A percentile compares a stretch with the other conserved stretches of the same genome.
Evolutionary conservation across 92 coral and sea anemone species (phyloP).

Genomic region (Muricea muricata): DNA sequence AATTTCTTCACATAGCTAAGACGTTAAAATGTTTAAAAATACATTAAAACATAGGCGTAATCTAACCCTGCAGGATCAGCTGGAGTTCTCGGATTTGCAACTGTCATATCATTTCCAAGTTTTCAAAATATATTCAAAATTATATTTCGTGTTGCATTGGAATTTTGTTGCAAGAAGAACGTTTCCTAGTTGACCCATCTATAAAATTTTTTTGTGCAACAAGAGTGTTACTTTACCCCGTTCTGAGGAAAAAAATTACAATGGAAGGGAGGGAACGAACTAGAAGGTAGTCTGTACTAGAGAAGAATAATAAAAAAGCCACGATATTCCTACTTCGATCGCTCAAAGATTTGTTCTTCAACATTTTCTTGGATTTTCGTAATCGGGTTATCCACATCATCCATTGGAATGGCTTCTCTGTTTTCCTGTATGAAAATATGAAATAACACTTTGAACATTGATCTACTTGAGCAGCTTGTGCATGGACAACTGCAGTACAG

Average conservation of each 20-base stretch:
- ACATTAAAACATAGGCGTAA: not conserved
- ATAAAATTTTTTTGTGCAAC: no score
- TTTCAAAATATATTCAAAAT: no score
- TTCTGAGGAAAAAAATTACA: no score
- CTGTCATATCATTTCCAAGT: no score
- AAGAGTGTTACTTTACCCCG: no score
- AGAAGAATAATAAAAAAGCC: not conserved
- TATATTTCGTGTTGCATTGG: not conserved
- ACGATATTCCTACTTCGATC: constrained; percentile 70
- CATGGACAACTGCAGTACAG: no score
- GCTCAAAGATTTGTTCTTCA: constrained; percentile 82
- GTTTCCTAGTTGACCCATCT: no score
- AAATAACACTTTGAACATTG: not conserved
- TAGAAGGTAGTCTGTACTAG: not conserved
- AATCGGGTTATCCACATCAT: constrained; percentile 77
- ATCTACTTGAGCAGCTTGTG: not conserved
- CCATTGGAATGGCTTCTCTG: constrained; percentile 75
- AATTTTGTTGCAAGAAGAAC: no score
- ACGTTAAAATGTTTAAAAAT: not conserved
- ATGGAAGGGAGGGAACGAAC: no score
- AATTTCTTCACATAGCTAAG: constrained; percentile 87
- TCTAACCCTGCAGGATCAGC: no score
- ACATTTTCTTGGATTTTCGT: constrained; percentile 85
- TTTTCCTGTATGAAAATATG: constrained; percentile 36
- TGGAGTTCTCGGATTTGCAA: no score